Conservation (phyloP, 1,140 invertebrate species). For the Drosophila melanica region DNA sequence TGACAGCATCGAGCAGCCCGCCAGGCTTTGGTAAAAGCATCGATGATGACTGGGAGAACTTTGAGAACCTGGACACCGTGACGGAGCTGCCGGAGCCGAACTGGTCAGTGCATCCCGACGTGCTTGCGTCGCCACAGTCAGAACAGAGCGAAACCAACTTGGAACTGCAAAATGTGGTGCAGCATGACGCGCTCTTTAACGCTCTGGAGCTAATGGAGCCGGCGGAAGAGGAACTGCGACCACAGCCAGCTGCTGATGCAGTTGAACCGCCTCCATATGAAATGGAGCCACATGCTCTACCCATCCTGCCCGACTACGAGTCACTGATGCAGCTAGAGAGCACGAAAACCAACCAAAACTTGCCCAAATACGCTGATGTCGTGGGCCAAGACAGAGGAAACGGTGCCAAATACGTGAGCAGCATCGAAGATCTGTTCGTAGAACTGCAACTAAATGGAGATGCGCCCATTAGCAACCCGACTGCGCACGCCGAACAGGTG, state of each 20-base stretch:
- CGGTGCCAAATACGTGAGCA: slow-evolving; percentile 44
- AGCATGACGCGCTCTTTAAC: slow-evolving; percentile 47
- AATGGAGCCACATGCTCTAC: slow-evolving; percentile 2
- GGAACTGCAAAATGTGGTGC: slow-evolving; percentile 32
- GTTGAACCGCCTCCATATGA: slow-evolving; percentile 60
- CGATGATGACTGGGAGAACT: slow-evolving; percentile 81
- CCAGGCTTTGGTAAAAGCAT: slow-evolving; percentile 77
- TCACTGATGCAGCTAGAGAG: slow-evolving; percentile 62
- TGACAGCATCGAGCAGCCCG: slow-evolving; percentile 50
- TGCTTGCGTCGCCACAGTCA: slow-evolving; percentile 18
- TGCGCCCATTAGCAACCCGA: neutral
- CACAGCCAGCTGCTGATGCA: neutral
- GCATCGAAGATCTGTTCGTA: slow-evolving; percentile 67
- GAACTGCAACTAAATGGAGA: slow-evolving; percentile 42
- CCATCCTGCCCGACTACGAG: slow-evolving; percentile 62
- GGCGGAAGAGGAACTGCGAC: neutral
- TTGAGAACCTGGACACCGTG: slow-evolving; percentile 63
- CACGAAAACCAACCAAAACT: slow-evolving; percentile 18
- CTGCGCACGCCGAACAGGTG: slow-evolving; percentile 13
- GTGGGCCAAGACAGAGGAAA: slow-evolving; percentile 16
- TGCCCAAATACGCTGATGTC: slow-evolving; percentile 66
- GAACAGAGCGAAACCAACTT: slow-evolving; percentile 31
- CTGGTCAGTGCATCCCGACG: slow-evolving; percentile 50
- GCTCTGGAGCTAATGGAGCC: slow-evolving; percentile 51
- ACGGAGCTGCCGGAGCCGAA: slow-evolving; percentile 34